These are phyloP conservation scores for Tragelaphus imberbis DNA, from an alignment of 2,113 vertebrate genomes.

Conservation along the genomic window DNA sequence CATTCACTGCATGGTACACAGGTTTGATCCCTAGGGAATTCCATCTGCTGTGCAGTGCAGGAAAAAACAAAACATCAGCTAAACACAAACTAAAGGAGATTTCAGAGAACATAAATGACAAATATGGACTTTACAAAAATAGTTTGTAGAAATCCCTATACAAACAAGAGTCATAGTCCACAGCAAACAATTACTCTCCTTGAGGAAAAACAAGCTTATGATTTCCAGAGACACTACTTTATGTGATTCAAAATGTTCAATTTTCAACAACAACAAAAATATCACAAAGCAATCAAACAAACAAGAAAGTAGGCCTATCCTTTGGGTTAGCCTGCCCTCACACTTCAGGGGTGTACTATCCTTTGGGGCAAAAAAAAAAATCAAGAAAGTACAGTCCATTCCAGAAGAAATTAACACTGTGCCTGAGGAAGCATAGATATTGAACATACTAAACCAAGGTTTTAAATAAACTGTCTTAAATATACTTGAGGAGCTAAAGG, in stretches of 20 bases:
- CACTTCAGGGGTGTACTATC: background rate
- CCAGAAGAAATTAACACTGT: background rate
- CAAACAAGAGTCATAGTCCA: background rate
- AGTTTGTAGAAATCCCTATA: background rate
- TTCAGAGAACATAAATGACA: background rate
- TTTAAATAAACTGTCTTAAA: background rate
- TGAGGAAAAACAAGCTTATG: background rate
- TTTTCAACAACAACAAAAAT: background rate
- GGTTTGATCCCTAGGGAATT: background rate
- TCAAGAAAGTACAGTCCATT: background rate
- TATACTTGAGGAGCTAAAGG: background rate
- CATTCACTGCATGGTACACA: background rate
- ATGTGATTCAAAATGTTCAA: background rate
- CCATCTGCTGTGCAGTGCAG: background rate
- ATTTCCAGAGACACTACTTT: background rate
- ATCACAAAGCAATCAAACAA: background rate
- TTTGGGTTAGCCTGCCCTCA: background rate
- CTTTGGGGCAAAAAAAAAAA: background rate
- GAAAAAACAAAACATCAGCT: background rate
- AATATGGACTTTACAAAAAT: background rate
- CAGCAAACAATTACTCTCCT: background rate
- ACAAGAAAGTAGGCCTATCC: background rate
- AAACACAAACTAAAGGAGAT: background rate
- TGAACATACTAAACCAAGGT: background rate
- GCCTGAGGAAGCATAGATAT: background rate